A percentile compares a stretch with the other conserved stretches of the same genome.
Evolutionary conservation across 2,888 invertebrate species (phyloP).

Genomic region (Parascotia fuliginaria): DNA sequence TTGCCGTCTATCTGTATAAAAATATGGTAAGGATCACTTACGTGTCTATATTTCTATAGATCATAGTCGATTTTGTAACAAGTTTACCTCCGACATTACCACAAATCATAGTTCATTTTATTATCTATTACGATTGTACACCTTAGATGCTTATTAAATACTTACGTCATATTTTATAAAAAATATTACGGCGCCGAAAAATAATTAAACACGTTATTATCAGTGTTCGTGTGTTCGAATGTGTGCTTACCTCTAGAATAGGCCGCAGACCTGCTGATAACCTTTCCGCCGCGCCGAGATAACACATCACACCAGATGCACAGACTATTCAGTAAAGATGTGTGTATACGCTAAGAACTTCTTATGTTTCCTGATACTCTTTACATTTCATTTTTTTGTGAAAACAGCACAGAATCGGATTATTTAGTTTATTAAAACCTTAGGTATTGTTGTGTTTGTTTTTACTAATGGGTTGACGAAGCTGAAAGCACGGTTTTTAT

Average conservation of each 20-base stretch:
- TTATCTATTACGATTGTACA: too few species aligned
- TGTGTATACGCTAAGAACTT: not conserved
- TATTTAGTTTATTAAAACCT: too few species aligned
- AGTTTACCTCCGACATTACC: too few species aligned
- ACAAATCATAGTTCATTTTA: too few species aligned
- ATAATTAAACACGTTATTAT: slow-evolving; percentile 29
- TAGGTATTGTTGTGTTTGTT: too few species aligned
- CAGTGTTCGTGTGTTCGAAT: slow-evolving; percentile 29
- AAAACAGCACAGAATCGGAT: not conserved
- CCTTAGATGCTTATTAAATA: too few species aligned
- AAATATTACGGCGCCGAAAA: slow-evolving; percentile 6
- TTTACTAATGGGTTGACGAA: too few species aligned
- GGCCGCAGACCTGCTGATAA: slow-evolving; percentile 35
- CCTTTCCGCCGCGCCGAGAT: slow-evolving; percentile 43
- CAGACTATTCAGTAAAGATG: slow-evolving; percentile 23
- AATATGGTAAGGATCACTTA: too few species aligned
- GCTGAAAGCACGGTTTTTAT: too few species aligned
- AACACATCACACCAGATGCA: slow-evolving; percentile 37
- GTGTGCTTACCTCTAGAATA: slow-evolving; percentile 27
- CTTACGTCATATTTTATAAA: not conserved
- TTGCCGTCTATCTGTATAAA: too few species aligned
- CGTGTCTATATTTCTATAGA: too few species aligned
- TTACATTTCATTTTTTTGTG: not conserved
- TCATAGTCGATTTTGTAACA: too few species aligned
- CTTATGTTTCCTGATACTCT: not conserved